phyloP scores from a whole-genome alignment of 2,888 invertebrate species.

The Hedya salicella region DNA sequence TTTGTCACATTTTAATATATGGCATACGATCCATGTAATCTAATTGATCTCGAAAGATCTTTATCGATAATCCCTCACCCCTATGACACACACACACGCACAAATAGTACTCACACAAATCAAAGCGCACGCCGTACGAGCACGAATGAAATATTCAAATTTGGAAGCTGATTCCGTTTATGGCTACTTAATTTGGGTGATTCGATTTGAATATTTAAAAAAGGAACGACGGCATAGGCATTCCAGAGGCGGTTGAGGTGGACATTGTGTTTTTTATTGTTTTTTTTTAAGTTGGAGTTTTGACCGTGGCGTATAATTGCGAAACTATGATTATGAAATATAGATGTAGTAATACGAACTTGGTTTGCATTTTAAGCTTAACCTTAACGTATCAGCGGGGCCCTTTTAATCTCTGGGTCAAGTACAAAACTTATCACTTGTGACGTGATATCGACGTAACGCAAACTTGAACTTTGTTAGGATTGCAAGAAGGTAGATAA shows the following conservation, averaged over 20 bases:
- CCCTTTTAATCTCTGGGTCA: neutral
- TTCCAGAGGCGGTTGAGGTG: constrained; percentile 61
- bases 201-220: constrained; percentile 84
- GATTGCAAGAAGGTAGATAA: neutral
- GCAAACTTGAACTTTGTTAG: neutral
- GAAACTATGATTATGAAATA: constrained; percentile 25
- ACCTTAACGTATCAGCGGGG: neutral
- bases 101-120: constrained; percentile 65
- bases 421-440: neutral
- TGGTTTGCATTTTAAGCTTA: constrained; percentile 2
- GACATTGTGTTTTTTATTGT: constrained; percentile 46
- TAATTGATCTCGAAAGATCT: constrained; percentile 37
- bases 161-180: constrained; percentile 85
- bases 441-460: neutral
- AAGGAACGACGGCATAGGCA: constrained; percentile 73
- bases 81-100: constrained; percentile 62
- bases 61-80: constrained; percentile 54
- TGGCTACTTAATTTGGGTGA: constrained; percentile 86
- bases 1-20: neutral
- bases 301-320: constrained; percentile 49
- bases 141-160: constrained; percentile 84
- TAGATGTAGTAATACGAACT: neutral
- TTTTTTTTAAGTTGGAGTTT: constrained; percentile 43
- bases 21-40: neutral
- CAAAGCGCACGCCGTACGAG: constrained; percentile 74